Percentiles rank a stretch among this genome's conserved stretches.
These are phyloP conservation scores for Pempheris klunzingeri DNA, from an alignment of 2,797 vertebrate species.

Conservation along the genomic window DNA sequence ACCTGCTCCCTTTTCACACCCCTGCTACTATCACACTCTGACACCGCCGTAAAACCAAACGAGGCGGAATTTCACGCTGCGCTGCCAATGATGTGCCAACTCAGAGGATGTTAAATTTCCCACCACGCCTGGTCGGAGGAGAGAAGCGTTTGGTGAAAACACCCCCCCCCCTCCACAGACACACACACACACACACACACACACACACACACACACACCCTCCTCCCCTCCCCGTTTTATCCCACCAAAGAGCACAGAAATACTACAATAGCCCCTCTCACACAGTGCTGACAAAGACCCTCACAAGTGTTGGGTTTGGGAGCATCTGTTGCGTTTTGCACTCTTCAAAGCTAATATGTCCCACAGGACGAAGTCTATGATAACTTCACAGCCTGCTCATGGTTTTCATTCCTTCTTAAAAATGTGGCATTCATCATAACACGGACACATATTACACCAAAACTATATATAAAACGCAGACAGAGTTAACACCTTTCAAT, in stretches of 20 bases:
- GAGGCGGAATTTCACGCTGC: slow-evolving; percentile 87
- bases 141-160: slow-evolving; percentile 73
- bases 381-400: slow-evolving; percentile 25
- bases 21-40: slow-evolving; percentile 84
- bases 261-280: slow-evolving; percentile 83
- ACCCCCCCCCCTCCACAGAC: slow-evolving; percentile 27
- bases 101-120: slow-evolving; percentile 84
- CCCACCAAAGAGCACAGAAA: slow-evolving; percentile 78
- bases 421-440: background rate
- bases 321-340: slow-evolving; percentile 80
- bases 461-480: background rate
- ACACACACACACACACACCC: slow-evolving; percentile 37
- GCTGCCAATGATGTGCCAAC: slow-evolving; percentile 84
- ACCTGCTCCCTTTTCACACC: slow-evolving; percentile 83
- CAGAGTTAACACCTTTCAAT: background rate
- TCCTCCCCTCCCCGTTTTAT: slow-evolving; percentile 73
- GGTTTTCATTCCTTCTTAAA: background rate
- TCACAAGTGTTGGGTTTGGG: slow-evolving; percentile 77
- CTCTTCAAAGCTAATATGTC: slow-evolving; percentile 59
- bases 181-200: slow-evolving; percentile 18
- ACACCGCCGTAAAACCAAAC: slow-evolving; percentile 84
- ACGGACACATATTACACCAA: background rate
- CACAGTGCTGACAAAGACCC: slow-evolving; percentile 82
- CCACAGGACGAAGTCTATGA: slow-evolving; percentile 37
- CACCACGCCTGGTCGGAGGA: slow-evolving; percentile 76